These are phyloP conservation scores for Drosophila eugracilis DNA, from an alignment of 1,140 invertebrate species.

Conservation along the genomic window DNA sequence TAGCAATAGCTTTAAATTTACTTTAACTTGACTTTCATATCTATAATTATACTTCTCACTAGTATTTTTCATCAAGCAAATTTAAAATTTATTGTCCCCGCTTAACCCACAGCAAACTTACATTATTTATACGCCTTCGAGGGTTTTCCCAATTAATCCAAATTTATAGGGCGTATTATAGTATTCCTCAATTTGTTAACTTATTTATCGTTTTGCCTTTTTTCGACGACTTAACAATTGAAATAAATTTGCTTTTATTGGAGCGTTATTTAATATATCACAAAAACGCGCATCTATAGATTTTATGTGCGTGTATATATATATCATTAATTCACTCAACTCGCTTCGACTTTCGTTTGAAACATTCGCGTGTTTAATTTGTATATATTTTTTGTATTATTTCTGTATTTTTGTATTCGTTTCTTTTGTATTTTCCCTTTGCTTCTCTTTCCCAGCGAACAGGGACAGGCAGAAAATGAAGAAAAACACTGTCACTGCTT, in stretches of 20 bases:
- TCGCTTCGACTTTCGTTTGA: slow-evolving; percentile 60
- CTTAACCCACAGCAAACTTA: slow-evolving; percentile 17
- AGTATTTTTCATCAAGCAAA: too few relatives aligned
- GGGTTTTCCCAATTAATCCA: slow-evolving; percentile 28
- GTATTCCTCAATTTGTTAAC: slow-evolving; percentile 16
- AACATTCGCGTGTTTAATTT: slow-evolving; percentile 68
- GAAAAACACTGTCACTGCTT: slow-evolving; percentile 66
- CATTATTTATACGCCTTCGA: slow-evolving; percentile 9
- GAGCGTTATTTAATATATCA: slow-evolving; percentile 50
- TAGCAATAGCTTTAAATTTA: too few relatives aligned
- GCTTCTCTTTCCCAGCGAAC: slow-evolving; percentile 38
- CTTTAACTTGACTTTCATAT: too few relatives aligned
- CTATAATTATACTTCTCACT: too few relatives aligned
- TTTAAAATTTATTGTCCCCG: background rate
- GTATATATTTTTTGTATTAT: slow-evolving; percentile 35
- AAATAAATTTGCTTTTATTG: slow-evolving; percentile 45
- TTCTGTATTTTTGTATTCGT: slow-evolving; percentile 18
- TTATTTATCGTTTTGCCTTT: slow-evolving; percentile 25
- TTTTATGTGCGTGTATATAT: slow-evolving; percentile 13
- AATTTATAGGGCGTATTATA: slow-evolving; percentile 6
- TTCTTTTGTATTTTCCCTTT: slow-evolving; percentile 39
- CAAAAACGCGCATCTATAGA: slow-evolving; percentile 8
- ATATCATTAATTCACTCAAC: slow-evolving; percentile 54
- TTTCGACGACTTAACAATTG: slow-evolving; percentile 14
- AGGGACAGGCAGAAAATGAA: slow-evolving; percentile 26